A percentile compares a stretch with the other conserved stretches of the same genome.
phyloP scores from a whole-genome alignment of 2,113 vertebrate species.

The Cervus canadensis region DNA sequence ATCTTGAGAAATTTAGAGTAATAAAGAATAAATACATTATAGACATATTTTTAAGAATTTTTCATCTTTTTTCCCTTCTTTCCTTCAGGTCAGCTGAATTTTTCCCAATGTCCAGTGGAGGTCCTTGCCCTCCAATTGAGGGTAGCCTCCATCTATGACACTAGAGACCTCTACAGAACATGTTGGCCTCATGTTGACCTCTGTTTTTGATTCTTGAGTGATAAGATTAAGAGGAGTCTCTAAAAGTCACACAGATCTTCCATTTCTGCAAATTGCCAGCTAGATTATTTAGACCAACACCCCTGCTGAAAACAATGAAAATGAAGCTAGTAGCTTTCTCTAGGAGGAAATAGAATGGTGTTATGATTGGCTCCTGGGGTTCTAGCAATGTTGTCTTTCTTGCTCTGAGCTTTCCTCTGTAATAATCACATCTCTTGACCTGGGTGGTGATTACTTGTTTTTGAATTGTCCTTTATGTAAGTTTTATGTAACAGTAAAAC shows the following conservation, averaged over 20 bases:
- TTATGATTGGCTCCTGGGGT: too few species aligned
- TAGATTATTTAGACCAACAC: neutral
- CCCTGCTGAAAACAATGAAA: neutral
- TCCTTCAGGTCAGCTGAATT: neutral
- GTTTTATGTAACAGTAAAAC: neutral
- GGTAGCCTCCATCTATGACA: neutral
- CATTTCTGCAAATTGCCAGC: neutral
- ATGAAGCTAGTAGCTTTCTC: neutral
- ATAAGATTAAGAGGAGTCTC: neutral
- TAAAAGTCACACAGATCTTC: neutral
- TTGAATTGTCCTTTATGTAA: neutral
- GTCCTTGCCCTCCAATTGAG: neutral
- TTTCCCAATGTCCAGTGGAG: neutral
- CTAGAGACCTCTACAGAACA: too few species aligned
- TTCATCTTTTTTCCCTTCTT: neutral
- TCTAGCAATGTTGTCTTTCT: neutral
- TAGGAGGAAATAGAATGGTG: neutral
- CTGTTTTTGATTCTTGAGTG: neutral
- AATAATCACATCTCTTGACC: neutral
- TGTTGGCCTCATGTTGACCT: neutral
- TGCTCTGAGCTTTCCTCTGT: neutral
- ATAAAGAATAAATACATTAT: neutral
- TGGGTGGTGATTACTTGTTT: neutral
- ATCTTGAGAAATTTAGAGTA: neutral
- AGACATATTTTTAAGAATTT: neutral